Base-by-base conservation (phyloP, 92 coral and sea anemone species). In the Ricordea florida region DNA sequence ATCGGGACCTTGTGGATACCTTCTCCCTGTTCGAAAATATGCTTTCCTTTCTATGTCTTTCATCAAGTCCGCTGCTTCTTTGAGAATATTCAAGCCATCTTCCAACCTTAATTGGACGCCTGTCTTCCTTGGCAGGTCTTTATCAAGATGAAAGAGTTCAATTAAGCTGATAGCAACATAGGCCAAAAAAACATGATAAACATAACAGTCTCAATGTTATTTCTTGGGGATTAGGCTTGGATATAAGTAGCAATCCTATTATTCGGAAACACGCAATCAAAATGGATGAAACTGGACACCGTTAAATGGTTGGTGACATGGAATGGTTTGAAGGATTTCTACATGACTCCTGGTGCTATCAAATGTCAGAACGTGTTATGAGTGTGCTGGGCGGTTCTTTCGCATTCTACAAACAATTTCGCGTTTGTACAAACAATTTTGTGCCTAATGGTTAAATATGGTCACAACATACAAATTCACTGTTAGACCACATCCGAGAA, bases 1-100 rank as follows among this genome's bases (percentile, higher is more conserved):
- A 48, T 75, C 82, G 51, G 76, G 57, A 4, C 77, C 88, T 28
- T 75, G 83, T 7, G 79, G 88, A 64, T 76, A 82, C 51, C 82
- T 77, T 38, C 87, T 14, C 21, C 52, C 87, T 29, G 81, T 72
- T 25, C 76, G 74, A 32, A 51, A 47, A 46, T 29, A 47, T 46
- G 65, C 81, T 34, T 81, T 44, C 38, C 67, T 48, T 42, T 81
- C 76, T 42, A 62, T 72, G 40, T 31, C 66, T 43, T 50, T 51
- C 82, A 82, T 63, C 11, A 49, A 3, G 26, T 55, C 68, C 2
- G 66, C 62, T 36, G 35, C 69, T 24, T 73, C 68, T 52, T 81
- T 53, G 5, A 81, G 77, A 35, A 65, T 46, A 9, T 45, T 66
- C 55, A 74, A 37, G 31, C 83, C 88, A 33, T 82, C 83, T 20